Evolutionary conservation across 2,888 invertebrate species (phyloP), one percentile per base, ranked within the genome.

Genomic region (Corythucha ciliata): DNA sequence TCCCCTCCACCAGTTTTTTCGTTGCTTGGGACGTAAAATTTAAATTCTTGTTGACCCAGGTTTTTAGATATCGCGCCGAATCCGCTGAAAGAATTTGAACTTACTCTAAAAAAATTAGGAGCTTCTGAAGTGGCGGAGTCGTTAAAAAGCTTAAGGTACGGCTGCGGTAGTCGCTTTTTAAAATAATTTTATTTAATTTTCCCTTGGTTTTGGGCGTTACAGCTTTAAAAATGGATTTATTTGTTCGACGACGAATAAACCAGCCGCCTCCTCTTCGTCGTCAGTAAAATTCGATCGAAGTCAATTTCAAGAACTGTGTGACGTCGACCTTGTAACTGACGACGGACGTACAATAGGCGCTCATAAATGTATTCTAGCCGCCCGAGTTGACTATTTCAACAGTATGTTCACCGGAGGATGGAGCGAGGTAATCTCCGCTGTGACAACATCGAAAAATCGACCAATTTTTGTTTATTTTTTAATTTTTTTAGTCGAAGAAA

Each of bases 381-480:
- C 86, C 0, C 69, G 88, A 26, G 69, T 85, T n/a, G 88, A 90
- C 58, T 91, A 90, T 68, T 91, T 91, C 66, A 77, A 79, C 55
- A 81, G 81, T 61, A 85, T 91, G 84, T 81, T 90, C 61, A 77
- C 79, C 63, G 77, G 79, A 61, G 77, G 81, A 36, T 90, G 89
- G 89, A 72, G 76, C 42, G 81, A 81, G 75, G 81, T 81, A 63
- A 66, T 68, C n/a, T 40, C 14, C 4, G 7, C 40, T 2, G 24
- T 7, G 14, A 14, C 6, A 20, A 12, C 18, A 4, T 12, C 12
- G 29, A 29, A n/a, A n/a, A n/a, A n/a, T n/a, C n/a, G n/a, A n/a
- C n/a, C n/a, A n/a, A n/a, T n/a, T n/a, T n/a, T n/a, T n/a, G n/a
- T n/a, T n/a, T 12, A 36, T 36, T 36, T 14, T 36, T 8, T 18